Base-by-base conservation (phyloP, 1,140 invertebrate genomes). In the fruit fly (Drosophila melanogaster) region DNA sequence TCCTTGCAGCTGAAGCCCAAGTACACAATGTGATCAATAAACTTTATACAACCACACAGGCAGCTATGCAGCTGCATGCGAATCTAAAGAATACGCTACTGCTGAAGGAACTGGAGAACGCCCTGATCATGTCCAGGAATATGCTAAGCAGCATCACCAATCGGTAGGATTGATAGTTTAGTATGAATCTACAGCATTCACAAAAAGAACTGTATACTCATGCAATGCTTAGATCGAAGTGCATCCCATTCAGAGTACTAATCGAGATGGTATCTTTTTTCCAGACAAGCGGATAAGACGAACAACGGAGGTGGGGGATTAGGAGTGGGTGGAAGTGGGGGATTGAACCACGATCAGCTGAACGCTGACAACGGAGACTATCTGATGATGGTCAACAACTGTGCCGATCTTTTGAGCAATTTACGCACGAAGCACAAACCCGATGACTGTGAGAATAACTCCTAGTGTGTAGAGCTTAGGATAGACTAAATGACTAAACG, bases 61-160 rank as follows among this genome's bases (percentile, higher is more conserved):
- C 90, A 30, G 91, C 90, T 10, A 81, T 92, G 78, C 87, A 92
- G 60, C 66, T 92, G 66, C 91, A 92, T 73, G 84, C 90, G 35
- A 90, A 91, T 70, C 60, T 92, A 8, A 91, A 91, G 76, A 90
- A 91, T 53, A 81, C 91, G 17, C 50, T 91, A 71, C 90, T 93
- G 76, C 70, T 94, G n/a, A 93, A 93, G 73, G 93, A 93, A 69
- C 78, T 94, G 53, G 93, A 93, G 80, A 92, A 93, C 73, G 93
- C 93, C 41, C 91, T 93, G 53, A 92, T 93, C 24, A 92, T 92
- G 84, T 94, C 93, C 15, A 92, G 93, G 56, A 93, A 92, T 53
- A 92, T 93, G 78, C 80, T 94, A 3, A 91, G 84, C 70, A 92
- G 89, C 66, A 91, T 92, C 35, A 79, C 91, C 46, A 81, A 91